A percentile compares a stretch with the other conserved stretches of the same genome.
phyloP scores from a whole-genome alignment of 2,113 vertebrate species.

The Ochotona princeps region DNA sequence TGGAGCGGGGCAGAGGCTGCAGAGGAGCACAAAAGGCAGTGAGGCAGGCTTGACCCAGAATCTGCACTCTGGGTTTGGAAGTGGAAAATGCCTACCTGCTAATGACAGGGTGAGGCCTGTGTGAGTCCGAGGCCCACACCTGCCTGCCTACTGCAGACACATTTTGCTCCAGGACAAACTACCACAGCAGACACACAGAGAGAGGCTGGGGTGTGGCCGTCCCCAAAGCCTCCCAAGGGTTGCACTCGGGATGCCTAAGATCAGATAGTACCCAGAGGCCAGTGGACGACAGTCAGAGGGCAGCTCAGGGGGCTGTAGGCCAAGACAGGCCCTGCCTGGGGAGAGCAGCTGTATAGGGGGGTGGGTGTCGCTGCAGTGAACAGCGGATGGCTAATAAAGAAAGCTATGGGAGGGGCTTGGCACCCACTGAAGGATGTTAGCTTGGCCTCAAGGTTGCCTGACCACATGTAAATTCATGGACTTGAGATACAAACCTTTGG shows the following conservation, averaged over 20 bases:
- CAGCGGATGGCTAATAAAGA: no score
- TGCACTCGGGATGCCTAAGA: accelerated
- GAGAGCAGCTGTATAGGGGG: accelerated
- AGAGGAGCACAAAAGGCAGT: neutral
- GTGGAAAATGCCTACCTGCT: neutral
- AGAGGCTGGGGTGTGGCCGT: neutral
- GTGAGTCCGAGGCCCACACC: constrained; percentile 37
- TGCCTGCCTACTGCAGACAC: neutral
- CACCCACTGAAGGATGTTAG: neutral
- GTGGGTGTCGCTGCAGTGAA: accelerated
- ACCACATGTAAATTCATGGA: neutral
- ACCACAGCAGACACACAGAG: neutral
- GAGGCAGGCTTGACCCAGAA: constrained; percentile 48
- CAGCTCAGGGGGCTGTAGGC: neutral
- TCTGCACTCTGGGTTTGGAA: neutral
- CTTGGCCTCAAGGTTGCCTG: neutral
- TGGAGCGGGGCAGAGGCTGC: accelerated
- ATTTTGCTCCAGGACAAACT: neutral
- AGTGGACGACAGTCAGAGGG: neutral
- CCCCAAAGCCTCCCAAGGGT: no score
- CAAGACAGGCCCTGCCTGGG: neutral
- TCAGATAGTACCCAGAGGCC: neutral
- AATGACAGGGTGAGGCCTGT: constrained; percentile 70
- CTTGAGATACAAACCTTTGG: neutral
- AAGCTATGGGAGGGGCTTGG: accelerated